Conservation (phyloP, 2,797 vertebrate genomes). For the Dicrostonyx torquatus region DNA sequence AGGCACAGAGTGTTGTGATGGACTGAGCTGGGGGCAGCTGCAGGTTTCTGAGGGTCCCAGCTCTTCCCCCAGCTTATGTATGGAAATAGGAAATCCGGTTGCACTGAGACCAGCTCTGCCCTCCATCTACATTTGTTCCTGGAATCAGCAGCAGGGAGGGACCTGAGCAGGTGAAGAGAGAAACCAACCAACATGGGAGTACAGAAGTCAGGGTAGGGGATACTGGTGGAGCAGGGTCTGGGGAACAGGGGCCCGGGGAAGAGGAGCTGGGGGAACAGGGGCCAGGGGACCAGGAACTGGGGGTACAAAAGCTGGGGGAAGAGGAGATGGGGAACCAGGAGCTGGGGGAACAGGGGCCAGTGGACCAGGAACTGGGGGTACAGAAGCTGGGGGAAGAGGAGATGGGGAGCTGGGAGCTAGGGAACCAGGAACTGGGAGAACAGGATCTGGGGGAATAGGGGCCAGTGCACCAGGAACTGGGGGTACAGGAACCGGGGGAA, state of each 20-base stretch:
- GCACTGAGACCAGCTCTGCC: fast-evolving
- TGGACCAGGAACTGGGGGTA: background rate
- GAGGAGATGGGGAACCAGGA: too few species aligned
- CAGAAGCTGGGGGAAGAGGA: background rate
- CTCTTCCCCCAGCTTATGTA: too few species aligned
- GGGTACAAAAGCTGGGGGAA: background rate
- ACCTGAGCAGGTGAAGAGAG: background rate
- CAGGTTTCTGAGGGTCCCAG: background rate
- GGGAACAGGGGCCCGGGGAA: background rate
- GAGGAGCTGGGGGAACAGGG: too few species aligned
- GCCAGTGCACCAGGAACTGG: background rate
- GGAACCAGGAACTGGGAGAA: too few species aligned
- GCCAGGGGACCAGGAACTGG: background rate
- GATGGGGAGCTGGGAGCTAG: too few species aligned
- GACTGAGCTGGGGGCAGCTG: fast-evolving
- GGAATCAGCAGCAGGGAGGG: background rate
- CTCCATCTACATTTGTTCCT: background rate
- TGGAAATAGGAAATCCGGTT: background rate
- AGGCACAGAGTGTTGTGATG: background rate
- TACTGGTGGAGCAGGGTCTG: background rate
- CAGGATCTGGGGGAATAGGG: background rate
- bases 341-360: too few species aligned
- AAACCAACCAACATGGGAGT: too few species aligned
- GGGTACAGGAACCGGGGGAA: background rate
- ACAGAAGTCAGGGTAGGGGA: background rate